phyloP scores from a whole-genome alignment of 2,113 vertebrate genomes.

The Atractosteus spatula region DNA sequence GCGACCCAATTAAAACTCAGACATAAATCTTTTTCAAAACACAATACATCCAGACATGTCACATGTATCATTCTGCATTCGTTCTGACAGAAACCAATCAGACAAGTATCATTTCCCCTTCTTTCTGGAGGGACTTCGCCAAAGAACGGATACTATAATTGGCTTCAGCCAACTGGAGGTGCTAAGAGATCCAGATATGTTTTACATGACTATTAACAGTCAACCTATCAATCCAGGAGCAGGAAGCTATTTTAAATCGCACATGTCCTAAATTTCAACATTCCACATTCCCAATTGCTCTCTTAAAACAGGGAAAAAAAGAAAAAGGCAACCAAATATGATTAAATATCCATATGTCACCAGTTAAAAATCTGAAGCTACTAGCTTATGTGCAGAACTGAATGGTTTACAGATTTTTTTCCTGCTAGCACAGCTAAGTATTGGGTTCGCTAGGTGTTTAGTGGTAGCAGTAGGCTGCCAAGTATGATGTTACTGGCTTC shows the following conservation, averaged over 20 bases:
- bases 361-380: slow-evolving; percentile 41
- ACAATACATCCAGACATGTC: too few species aligned
- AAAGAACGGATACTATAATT: background rate
- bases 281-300: slow-evolving; percentile 11
- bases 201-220: slow-evolving; percentile 44
- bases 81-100: background rate
- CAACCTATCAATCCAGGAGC: slow-evolving; percentile 34
- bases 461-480: slow-evolving; percentile 52
- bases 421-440: slow-evolving; percentile 45
- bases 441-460: slow-evolving; percentile 65
- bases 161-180: slow-evolving; percentile 19
- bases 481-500: slow-evolving; percentile 67
- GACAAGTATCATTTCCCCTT: background rate
- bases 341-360: slow-evolving; percentile 55
- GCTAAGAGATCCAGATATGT: slow-evolving; percentile 30
- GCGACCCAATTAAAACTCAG: too few species aligned
- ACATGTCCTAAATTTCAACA: slow-evolving; percentile 16
- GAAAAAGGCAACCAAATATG: slow-evolving; percentile 25
- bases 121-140: slow-evolving; percentile 9
- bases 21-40: too few species aligned
- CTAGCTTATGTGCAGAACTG: slow-evolving; percentile 26
- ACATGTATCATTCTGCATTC: background rate
- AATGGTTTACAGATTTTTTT: slow-evolving; percentile 43
- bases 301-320: background rate
- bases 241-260: slow-evolving; percentile 24